These are phyloP conservation scores for Solenodon paradoxus DNA, from an alignment of 2,113 vertebrate species.

Conservation along the genomic window DNA sequence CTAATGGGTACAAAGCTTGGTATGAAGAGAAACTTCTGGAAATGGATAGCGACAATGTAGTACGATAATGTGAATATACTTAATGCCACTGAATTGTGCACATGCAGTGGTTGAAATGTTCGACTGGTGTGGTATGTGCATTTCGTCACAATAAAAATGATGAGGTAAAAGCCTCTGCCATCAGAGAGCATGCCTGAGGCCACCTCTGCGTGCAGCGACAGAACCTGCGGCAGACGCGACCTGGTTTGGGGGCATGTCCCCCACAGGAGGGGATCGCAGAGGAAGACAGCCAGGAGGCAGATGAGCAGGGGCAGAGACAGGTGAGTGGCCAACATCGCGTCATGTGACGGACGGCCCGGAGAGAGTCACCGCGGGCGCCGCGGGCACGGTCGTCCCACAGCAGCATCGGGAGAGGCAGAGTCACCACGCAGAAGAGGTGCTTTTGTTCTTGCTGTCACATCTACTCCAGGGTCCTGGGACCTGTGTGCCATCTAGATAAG, in stretches of 20 bases:
- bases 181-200: too few relatives aligned
- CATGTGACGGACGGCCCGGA: too few relatives aligned
- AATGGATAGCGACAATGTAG: background rate
- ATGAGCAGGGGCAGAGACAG: fast-evolving
- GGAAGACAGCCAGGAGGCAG: background rate
- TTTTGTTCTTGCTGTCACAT: background rate
- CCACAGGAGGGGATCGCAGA: background rate
- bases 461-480: background rate
- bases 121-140: background rate
- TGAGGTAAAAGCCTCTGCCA: background rate
- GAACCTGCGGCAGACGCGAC: too few relatives aligned
- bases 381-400: too few relatives aligned
- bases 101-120: background rate
- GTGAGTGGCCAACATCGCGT: too few relatives aligned
- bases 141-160: background rate
- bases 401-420: too few relatives aligned
- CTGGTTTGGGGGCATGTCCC: too few relatives aligned
- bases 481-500: background rate
- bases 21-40: background rate
- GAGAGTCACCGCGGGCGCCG: too few relatives aligned
- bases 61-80: background rate
- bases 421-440: background rate
- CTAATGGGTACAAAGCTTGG: background rate
- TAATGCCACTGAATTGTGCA: background rate
- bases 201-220: too few relatives aligned